These are phyloP conservation scores for Parnassius smintheus DNA, from an alignment of 2,888 invertebrate species.

Conservation along the genomic window DNA sequence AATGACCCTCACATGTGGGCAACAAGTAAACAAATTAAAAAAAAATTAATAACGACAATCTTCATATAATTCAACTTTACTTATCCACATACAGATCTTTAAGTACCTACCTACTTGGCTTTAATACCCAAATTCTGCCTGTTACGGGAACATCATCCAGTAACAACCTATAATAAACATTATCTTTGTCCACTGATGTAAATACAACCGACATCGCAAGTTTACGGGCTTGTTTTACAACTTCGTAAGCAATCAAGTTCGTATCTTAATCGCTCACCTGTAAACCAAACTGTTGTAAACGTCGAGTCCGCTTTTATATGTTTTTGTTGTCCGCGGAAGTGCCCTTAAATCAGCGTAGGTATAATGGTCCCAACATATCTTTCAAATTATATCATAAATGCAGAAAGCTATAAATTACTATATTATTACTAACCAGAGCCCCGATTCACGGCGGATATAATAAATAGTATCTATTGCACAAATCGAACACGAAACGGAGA, in stretches of 20 bases:
- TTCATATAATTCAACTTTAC: no score
- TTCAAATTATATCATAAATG: neutral
- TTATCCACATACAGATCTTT: no score
- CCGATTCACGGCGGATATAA: neutral
- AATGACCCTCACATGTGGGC: no score
- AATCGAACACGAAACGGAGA: no score
- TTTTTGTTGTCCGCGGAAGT: constrained; percentile 6
- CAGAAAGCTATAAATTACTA: neutral
- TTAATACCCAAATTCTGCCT: no score
- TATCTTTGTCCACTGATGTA: constrained; percentile 10
- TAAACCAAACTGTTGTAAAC: constrained; percentile 15
- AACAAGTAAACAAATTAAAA: no score
- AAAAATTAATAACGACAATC: no score
- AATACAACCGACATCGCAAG: constrained; percentile 12
- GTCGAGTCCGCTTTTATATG: neutral
- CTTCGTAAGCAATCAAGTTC: constrained; percentile 18
- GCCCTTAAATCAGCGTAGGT: constrained; percentile 15
- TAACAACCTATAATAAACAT: constrained; percentile 21
- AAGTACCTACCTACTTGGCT: no score
- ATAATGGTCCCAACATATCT: constrained; percentile 9
- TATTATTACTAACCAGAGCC: neutral
- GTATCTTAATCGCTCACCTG: constrained; percentile 24
- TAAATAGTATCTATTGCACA: neutral
- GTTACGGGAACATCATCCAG: constrained; percentile 8
- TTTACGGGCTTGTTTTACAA: constrained; percentile 20